Conservation (phyloP, 2,113 vertebrate species). For the Pimephales promelas region DNA sequence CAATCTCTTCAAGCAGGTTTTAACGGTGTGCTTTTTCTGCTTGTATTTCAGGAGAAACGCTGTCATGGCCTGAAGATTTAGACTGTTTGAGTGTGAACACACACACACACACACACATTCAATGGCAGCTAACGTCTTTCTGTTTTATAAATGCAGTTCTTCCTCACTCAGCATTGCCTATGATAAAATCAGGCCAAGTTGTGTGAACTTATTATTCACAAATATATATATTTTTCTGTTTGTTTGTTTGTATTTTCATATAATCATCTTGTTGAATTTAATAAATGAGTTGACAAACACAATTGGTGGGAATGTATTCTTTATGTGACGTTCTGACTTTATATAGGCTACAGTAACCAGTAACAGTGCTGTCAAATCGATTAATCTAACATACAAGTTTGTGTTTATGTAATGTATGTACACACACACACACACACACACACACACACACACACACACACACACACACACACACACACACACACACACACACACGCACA, state of each 20-base stretch:
- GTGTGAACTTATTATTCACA: background rate
- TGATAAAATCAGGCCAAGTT: background rate
- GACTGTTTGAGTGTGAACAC: background rate
- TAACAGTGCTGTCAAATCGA: too few species aligned
- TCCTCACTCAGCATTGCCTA: background rate
- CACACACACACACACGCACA: too few species aligned
- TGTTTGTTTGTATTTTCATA: background rate
- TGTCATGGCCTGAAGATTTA: conserved; percentile 14
- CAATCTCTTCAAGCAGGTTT: background rate
- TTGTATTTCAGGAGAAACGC: conserved; percentile 30
- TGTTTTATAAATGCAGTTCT: background rate
- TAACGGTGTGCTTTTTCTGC: background rate
- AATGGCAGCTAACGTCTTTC: conserved; percentile 45
- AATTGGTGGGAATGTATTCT: background rate
- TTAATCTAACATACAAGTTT: too few species aligned
- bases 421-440: background rate
- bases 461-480: background rate
- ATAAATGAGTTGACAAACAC: background rate
- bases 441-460: background rate
- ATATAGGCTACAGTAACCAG: background rate
- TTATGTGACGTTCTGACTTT: background rate
- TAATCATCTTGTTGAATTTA: background rate
- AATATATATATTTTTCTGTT: background rate
- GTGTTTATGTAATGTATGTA: background rate
- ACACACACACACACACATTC: background rate